phyloP scores from a whole-genome alignment of 2,797 vertebrate species.

The Phalloptychus januarius region DNA sequence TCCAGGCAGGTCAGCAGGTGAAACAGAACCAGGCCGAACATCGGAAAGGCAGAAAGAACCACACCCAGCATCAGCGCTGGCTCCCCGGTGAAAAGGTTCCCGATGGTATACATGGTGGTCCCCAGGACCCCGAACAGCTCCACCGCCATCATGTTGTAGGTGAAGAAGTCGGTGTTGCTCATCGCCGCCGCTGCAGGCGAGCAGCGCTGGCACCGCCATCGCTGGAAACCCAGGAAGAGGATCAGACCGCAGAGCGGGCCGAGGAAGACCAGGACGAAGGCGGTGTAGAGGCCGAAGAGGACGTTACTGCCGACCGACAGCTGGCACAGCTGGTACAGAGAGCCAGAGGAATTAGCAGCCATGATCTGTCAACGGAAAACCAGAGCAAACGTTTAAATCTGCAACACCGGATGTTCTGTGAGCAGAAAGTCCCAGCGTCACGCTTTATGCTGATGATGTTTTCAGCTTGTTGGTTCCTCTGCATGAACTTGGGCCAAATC shows the following conservation, averaged over 20 bases:
- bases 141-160: slow-evolving; percentile 12
- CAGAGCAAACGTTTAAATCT: neutral
- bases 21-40: slow-evolving; percentile 17
- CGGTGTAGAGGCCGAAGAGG: neutral
- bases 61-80: fast-evolving
- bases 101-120: fast-evolving
- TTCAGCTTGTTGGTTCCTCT: neutral
- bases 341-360: neutral
- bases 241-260: slow-evolving; percentile 20
- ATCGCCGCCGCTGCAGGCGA: neutral
- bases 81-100: fast-evolving
- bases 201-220: neutral
- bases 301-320: fast-evolving
- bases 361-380: neutral
- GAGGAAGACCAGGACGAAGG: neutral
- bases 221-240: slow-evolving; percentile 22
- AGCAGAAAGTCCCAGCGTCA: neutral
- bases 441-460: neutral
- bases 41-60: fast-evolving
- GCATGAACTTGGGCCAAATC: neutral
- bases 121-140: neutral
- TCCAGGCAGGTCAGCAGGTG: slow-evolving; percentile 46
- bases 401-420: too few relatives aligned
- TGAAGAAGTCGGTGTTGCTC: slow-evolving; percentile 21
- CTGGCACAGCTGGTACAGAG: fast-evolving